phyloP scores from a whole-genome alignment of 2,113 vertebrate genomes.

The Ammodytes dubius region DNA sequence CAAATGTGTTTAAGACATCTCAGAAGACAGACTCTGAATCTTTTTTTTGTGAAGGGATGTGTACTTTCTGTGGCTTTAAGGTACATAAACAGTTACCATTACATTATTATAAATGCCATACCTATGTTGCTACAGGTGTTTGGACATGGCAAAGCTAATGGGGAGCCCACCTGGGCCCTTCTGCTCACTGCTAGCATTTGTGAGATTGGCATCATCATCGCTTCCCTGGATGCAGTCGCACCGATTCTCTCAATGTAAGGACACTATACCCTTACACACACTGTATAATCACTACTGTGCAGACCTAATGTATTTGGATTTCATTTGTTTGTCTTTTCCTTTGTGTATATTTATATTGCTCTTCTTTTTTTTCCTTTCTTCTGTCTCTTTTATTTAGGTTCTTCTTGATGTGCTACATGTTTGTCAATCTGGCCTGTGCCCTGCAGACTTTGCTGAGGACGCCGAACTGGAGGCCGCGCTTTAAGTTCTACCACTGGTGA shows the following conservation, averaged over 20 bases:
- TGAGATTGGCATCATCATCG: constrained; percentile 98
- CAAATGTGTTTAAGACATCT: not conserved
- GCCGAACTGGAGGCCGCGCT: constrained; percentile 97
- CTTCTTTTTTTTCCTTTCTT: not conserved
- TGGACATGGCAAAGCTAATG: constrained; percentile 97
- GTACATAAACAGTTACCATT: not conserved
- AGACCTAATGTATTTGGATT: not conserved
- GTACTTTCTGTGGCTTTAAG: not conserved
- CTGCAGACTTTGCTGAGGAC: constrained; percentile 97
- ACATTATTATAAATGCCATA: not conserved
- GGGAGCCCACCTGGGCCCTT: constrained; percentile 98
- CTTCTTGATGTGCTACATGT: constrained; percentile 99
- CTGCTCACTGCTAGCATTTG: constrained; percentile 96
- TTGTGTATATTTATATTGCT: not conserved
- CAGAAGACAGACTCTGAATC: too few species aligned
- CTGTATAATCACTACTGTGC: not conserved
- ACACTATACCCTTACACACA: not conserved
- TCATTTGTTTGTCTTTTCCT: not conserved
- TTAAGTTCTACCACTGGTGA: constrained; percentile 99
- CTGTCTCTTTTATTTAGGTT: constrained; percentile 86
- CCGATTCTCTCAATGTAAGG: constrained; percentile 98
- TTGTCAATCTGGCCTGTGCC: constrained; percentile 97
- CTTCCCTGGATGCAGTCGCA: constrained; percentile 96
- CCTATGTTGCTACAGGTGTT: constrained; percentile 88
- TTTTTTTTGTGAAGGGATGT: not conserved